Percentiles rank a stretch among this genome's conserved stretches.
Conservation (phyloP, 1,140 invertebrate species). For the Polyergus mexicanus region DNA sequence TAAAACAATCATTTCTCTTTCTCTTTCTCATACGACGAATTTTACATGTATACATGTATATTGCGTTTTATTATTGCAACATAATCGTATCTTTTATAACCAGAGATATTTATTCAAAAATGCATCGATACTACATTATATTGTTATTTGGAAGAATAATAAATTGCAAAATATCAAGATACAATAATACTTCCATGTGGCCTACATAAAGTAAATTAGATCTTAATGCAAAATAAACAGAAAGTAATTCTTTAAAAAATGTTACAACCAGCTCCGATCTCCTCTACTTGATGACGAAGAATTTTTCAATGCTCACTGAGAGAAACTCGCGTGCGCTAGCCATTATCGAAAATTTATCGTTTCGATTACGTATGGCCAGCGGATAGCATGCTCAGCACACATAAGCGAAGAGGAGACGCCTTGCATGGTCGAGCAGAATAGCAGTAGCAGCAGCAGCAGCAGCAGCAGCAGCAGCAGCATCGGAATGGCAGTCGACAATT, state of each 20-base stretch:
- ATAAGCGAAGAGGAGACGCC: conserved; percentile 29
- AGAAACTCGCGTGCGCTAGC: conserved; percentile 22
- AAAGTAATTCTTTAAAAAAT: too few species aligned
- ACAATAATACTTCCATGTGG: too few species aligned
- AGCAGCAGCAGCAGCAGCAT: too few species aligned
- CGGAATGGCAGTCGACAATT: conserved; percentile 12
- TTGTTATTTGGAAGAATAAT: not conserved
- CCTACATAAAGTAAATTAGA: too few species aligned
- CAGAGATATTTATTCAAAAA: not conserved
- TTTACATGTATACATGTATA: not conserved
- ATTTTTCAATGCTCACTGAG: not conserved
- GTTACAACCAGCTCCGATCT: too few species aligned
- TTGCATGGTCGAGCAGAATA: conserved; percentile 25
- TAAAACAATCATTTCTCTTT: not conserved
- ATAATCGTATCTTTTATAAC: not conserved
- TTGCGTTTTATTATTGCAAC: not conserved
- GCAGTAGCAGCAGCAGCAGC: too few species aligned
- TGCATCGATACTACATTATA: not conserved
- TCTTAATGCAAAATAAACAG: too few species aligned
- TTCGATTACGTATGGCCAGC: conserved; percentile 34
- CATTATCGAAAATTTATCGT: conserved; percentile 39
- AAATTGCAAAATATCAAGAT: not conserved
- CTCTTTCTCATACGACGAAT: not conserved
- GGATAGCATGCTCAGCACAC: conserved; percentile 40
- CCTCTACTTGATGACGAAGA: not conserved